A percentile compares a stretch with the other conserved stretches of the same genome.
Evolutionary conservation across 2,113 vertebrate genomes (phyloP).

Genomic region (Desmodus rotundus): DNA sequence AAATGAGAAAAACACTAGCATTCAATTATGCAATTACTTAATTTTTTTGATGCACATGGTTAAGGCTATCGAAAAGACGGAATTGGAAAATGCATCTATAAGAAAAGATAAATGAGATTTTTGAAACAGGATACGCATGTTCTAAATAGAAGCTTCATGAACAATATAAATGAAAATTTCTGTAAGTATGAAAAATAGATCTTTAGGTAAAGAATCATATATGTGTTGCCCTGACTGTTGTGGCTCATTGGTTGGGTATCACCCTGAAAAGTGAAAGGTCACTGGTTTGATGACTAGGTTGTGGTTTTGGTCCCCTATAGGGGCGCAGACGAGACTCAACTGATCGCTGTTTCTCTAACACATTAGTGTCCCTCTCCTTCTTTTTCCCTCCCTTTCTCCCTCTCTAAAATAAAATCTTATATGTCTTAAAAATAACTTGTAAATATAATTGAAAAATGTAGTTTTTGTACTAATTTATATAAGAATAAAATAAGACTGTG

Average conservation of each 20-base stretch:
- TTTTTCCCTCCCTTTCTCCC: too few relatives aligned
- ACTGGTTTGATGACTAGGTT: too few relatives aligned
- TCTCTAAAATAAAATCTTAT: background rate
- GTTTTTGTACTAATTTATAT: background rate
- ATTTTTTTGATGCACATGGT: background rate
- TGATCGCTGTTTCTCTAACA: too few relatives aligned
- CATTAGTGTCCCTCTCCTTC: too few relatives aligned
- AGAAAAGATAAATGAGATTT: conserved; percentile 45
- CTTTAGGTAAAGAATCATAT: background rate
- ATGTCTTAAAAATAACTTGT: background rate
- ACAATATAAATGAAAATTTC: background rate
- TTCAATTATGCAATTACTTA: background rate
- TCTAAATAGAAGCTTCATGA: conserved; percentile 14
- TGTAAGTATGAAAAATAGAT: background rate
- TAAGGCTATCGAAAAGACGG: conserved; percentile 18
- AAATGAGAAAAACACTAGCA: background rate
- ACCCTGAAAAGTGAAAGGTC: too few relatives aligned
- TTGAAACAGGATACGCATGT: background rate
- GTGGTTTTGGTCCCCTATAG: too few relatives aligned
- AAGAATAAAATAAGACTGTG: background rate
- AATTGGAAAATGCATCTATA: conserved; percentile 17
- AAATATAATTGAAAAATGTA: background rate
- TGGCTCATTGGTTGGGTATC: too few relatives aligned
- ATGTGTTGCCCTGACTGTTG: background rate
- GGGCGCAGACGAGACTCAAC: too few relatives aligned